Conservation (phyloP, 2,797 vertebrate genomes). For the Ctenopoma multispine region DNA sequence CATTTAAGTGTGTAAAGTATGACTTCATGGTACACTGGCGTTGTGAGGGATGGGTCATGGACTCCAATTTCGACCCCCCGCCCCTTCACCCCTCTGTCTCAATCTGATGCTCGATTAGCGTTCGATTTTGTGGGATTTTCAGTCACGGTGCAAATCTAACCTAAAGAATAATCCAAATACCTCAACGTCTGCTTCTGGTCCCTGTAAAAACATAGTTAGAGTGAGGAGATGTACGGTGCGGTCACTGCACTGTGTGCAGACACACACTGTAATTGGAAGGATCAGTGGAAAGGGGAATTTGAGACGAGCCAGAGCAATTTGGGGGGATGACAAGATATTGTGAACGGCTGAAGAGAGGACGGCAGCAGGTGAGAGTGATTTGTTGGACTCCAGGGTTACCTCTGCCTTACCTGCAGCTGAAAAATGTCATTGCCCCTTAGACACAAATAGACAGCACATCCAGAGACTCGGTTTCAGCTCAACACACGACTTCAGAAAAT, state of each 20-base stretch:
- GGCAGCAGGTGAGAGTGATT: conserved; percentile 73
- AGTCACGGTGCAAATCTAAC: conserved; percentile 62
- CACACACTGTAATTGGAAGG: conserved; percentile 70
- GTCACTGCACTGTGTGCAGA: conserved; percentile 48
- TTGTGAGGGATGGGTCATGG: conserved; percentile 58
- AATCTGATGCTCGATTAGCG: conserved; percentile 73
- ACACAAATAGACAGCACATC: not conserved
- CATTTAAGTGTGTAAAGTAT: conserved; percentile 49
- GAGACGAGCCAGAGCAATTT: conserved; percentile 74
- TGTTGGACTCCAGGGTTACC: conserved; percentile 29
- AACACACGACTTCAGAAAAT: not conserved
- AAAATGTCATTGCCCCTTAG: conserved; percentile 2
- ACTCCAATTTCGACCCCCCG: conserved; percentile 47
- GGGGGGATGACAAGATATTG: conserved; percentile 74
- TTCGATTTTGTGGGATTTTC: conserved; percentile 76
- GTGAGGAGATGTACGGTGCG: conserved; percentile 69
- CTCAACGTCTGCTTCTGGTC: conserved; percentile 75
- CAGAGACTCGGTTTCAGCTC: not conserved
- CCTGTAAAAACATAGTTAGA: conserved; percentile 79
- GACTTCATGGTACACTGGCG: conserved; percentile 67
- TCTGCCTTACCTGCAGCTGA: conserved; percentile 30
- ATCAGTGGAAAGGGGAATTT: conserved; percentile 73
- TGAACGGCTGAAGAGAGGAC: conserved; percentile 54
- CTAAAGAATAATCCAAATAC: conserved; percentile 78
- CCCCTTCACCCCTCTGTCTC: conserved; percentile 32